Base-by-base conservation (phyloP, 2,113 vertebrate species). In the Crocuta crocuta region DNA sequence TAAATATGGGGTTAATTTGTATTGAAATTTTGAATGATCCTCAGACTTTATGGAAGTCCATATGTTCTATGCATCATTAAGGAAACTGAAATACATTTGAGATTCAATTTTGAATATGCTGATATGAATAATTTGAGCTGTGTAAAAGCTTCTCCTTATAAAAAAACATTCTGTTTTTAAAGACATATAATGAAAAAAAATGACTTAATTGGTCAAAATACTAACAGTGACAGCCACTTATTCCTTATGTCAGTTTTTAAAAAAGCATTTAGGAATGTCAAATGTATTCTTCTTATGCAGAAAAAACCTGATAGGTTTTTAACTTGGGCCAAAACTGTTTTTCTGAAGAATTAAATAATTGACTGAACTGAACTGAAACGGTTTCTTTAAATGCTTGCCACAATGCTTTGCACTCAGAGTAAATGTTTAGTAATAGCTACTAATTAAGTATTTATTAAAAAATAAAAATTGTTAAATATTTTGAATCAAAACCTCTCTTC, bases 71-170 rank as follows among this genome's bases (percentile, higher is more conserved):
- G 21, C 26, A 70, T 84, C 66, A 92, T 82, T 91, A 96, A 78
- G 50, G 24, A 97, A 88, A 82, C 21, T 86, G 43, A n/a, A 92
- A 82, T 68, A 65, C 33, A 53, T 35, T 92, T 96, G 66, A 89
- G 5, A 78, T 90, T 79, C 31, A 82, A 15, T 79, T 91, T 83
- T 86, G 16, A 92, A 78, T 78, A 71, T 90, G 15, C 26, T 86
- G 89, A 86, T 55, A 1, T 82, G 11, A 2, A 81, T 80, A 91
- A 95, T 86, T 53, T 89, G 33, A 91, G 73, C 55, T 79, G 13
- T 63, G 6, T 79, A 91, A 96, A 82, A 79, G 26, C 39, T 84
- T 5, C 4, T 17, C 31, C 74, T 95, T 89, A 70, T 4, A 91
- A 74, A 91, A 74, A 89, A 93, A 33, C n/a, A 86, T 95, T 86